phyloP scores from a whole-genome alignment of 2,888 invertebrate genomes.

The Seira ritae region DNA sequence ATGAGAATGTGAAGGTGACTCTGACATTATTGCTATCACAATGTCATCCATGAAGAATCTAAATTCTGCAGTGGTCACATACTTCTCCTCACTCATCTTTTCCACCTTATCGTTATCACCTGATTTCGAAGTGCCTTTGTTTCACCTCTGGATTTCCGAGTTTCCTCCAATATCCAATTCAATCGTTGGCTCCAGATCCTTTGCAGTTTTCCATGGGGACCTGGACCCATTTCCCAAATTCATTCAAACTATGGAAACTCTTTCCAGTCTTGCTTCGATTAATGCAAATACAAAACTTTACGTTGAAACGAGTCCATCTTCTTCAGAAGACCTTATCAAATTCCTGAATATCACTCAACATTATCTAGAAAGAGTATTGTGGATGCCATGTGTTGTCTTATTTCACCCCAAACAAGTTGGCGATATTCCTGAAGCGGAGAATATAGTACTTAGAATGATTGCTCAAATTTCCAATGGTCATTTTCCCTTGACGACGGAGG shows the following conservation, averaged over 20 bases:
- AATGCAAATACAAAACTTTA: conserved; percentile 2
- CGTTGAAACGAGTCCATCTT: conserved; percentile 4
- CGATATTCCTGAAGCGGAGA: not conserved
- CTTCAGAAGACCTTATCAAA: not conserved
- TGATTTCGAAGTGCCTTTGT: too few species aligned
- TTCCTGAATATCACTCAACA: not conserved
- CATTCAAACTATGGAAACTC: not conserved
- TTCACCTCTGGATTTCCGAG: not conserved
- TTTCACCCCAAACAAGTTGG: not conserved
- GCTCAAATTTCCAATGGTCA: not conserved
- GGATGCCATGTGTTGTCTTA: conserved; percentile 25
- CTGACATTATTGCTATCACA: too few species aligned
- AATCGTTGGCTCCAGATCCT: not conserved
- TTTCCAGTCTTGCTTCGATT: not conserved
- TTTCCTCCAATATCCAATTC: conserved; percentile 23
- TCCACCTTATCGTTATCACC: too few species aligned
- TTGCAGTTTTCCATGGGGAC: not conserved
- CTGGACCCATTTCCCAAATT: too few species aligned
- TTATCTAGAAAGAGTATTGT: conserved; percentile 1
- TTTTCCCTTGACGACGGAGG: conserved; percentile 20
- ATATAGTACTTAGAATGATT: not conserved
- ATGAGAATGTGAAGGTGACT: too few species aligned
- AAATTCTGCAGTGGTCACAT: too few species aligned
- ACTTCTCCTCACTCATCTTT: too few species aligned
- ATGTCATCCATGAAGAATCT: too few species aligned